phyloP scores from a whole-genome alignment of 2,888 invertebrate genomes.

The Perdita meconis region DNA sequence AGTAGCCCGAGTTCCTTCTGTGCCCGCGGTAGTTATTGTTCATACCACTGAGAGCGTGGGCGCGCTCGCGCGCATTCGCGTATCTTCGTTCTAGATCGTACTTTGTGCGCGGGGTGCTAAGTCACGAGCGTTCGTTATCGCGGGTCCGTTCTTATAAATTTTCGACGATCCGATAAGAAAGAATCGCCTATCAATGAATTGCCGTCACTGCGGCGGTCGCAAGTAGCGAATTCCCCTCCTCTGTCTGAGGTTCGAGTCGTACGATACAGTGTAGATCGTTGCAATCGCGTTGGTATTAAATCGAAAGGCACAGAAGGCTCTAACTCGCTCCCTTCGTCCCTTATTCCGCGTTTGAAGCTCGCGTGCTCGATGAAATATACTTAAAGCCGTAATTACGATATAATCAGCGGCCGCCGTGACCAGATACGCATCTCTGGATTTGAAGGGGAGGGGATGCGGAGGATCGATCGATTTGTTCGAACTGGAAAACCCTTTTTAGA shows the following conservation, averaged over 20 bases:
- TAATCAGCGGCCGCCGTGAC: constrained; percentile 80
- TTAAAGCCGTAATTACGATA: constrained; percentile 82
- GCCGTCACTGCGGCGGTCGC: constrained; percentile 28
- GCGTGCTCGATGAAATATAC: constrained; percentile 82
- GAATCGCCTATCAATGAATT: constrained; percentile 75
- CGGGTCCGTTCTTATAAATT: constrained; percentile 72
- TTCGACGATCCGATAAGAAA: constrained; percentile 75
- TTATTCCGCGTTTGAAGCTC: constrained; percentile 49
- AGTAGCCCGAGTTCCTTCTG: constrained; percentile 47
- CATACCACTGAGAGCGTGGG: not conserved
- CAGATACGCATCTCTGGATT: constrained; percentile 76
- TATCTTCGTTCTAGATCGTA: constrained; percentile 66
- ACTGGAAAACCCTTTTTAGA: constrained; percentile 72
- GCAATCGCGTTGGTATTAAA: constrained; percentile 68
- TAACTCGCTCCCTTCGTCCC: constrained; percentile 61
- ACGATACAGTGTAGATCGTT: constrained; percentile 38
- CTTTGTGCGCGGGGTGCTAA: constrained; percentile 57
- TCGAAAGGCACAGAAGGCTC: constrained; percentile 69
- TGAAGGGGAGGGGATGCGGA: constrained; percentile 35
- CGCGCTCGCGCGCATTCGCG: constrained; percentile 17
- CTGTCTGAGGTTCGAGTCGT: not conserved
- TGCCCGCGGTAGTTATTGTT: constrained; percentile 17
- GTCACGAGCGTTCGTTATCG: constrained; percentile 74
- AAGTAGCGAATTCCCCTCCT: constrained; percentile 30
- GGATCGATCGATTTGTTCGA: constrained; percentile 79